Conservation (phyloP, 2,113 vertebrate species). For the Brienomyrus longianalis region DNA sequence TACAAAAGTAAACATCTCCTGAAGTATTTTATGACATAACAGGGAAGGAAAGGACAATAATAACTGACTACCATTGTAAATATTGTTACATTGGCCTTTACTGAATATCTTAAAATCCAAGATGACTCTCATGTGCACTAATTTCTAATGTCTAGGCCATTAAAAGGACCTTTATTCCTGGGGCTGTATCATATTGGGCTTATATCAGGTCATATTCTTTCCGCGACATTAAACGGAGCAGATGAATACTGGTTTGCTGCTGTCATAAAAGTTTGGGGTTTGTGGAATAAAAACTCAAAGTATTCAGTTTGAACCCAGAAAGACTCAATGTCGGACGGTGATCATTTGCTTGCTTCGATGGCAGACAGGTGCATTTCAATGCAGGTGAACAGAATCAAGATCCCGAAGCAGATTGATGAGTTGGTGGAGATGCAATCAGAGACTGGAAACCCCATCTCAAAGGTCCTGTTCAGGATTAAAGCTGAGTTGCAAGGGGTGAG, state of each 20-base stretch:
- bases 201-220: not conserved
- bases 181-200: not conserved
- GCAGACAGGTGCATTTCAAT: slow-evolving; percentile 31
- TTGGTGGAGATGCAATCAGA: slow-evolving; percentile 89
- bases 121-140: not conserved
- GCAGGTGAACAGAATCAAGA: slow-evolving; percentile 95
- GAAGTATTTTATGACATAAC: not conserved
- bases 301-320: not conserved
- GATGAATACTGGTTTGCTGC: not conserved
- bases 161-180: not conserved
- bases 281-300: not conserved
- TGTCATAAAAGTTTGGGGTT: not conserved
- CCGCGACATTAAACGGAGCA: not conserved
- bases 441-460: slow-evolving; percentile 74
- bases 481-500: slow-evolving; percentile 80
- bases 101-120: not conserved
- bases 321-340: not conserved
- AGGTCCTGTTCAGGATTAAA: slow-evolving; percentile 78
- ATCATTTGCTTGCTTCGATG: not conserved
- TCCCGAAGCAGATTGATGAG: slow-evolving; percentile 87
- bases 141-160: not conserved
- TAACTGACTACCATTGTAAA: not conserved
- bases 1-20: not conserved
- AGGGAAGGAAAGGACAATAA: not conserved
- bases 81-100: not conserved